Evolutionary conservation across 2,113 vertebrate species (phyloP).

Genomic region (Microtus oregoni): DNA sequence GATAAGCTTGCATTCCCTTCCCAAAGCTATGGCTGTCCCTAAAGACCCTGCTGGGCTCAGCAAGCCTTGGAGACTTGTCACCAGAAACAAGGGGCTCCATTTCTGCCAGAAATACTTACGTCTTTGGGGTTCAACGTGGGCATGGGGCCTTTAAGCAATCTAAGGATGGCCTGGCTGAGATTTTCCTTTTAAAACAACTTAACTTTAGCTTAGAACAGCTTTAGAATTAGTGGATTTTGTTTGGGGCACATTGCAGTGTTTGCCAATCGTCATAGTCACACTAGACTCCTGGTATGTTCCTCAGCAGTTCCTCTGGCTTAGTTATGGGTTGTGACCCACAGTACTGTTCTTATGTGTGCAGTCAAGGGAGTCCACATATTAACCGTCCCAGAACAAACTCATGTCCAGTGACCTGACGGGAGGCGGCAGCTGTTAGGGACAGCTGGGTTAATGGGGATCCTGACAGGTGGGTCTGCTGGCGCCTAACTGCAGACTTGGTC

Average conservation of each 20-base stretch:
- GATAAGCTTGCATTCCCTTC: not conserved
- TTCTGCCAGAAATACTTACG: not conserved
- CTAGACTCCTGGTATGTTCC: not conserved
- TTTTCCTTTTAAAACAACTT: not conserved
- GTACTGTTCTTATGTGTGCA: not conserved
- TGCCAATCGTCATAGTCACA: not conserved
- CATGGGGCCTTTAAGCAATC: not conserved
- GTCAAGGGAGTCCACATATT: not conserved
- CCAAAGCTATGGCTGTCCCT: accelerated
- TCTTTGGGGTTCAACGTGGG: not conserved
- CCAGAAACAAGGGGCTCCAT: not conserved
- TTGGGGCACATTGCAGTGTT: not conserved
- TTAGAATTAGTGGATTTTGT: not conserved
- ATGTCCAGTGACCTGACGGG: not conserved
- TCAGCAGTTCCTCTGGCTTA: not conserved
- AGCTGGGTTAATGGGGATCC: too few species aligned
- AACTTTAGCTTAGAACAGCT: not conserved
- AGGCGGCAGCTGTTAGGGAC: not conserved
- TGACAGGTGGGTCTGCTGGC: not conserved
- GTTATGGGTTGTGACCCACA: not conserved
- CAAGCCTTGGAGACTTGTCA: not conserved
- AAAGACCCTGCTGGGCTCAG: not conserved
- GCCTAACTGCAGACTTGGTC: not conserved
- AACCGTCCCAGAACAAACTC: not conserved
- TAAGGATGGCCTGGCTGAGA: not conserved